Percentiles rank a stretch among this genome's conserved stretches.
These are phyloP conservation scores for Harpagifer antarcticus DNA, from an alignment of 2,797 vertebrate genomes.

Conservation along the genomic window DNA sequence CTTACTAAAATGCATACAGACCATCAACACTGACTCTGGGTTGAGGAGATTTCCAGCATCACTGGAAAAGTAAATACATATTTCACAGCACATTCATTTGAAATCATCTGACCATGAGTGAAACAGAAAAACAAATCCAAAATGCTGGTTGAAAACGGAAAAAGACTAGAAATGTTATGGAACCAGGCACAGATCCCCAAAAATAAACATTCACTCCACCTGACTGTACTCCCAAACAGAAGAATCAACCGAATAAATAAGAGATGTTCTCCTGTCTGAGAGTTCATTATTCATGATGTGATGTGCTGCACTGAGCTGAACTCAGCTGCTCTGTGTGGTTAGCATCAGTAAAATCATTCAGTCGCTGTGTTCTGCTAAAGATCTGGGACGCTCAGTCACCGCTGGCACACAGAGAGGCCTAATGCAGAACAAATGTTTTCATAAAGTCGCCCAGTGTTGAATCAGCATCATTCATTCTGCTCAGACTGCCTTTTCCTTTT, in stretches of 20 bases:
- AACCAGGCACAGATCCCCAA: neutral
- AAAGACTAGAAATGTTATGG: neutral
- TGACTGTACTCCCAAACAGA: neutral
- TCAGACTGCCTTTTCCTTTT: conserved; percentile 44
- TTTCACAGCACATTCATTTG: conserved; percentile 9
- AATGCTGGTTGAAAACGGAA: neutral
- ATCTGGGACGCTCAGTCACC: conserved; percentile 58
- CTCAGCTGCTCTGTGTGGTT: conserved; percentile 24
- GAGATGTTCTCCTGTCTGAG: neutral
- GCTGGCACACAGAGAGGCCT: conserved; percentile 51
- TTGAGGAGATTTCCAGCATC: conserved; percentile 1
- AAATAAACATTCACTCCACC: neutral
- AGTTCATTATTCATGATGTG: conserved; percentile 25
- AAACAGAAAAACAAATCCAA: neutral
- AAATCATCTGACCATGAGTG: conserved; percentile 18
- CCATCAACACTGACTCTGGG: neutral
- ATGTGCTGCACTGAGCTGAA: conserved; percentile 38
- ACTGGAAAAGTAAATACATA: conserved; percentile 17
- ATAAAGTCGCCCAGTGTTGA: conserved; percentile 72
- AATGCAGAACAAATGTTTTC: conserved; percentile 84
- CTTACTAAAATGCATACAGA: neutral
- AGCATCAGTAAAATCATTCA: conserved; percentile 50
- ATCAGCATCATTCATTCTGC: conserved; percentile 78
- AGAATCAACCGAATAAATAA: conserved; percentile 1
- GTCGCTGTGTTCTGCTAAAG: conserved; percentile 51